Evolutionary conservation across 1,140 invertebrate genomes (phyloP), one percentile per base, ranked within the genome.

Genomic region (Aradophagus sp.): DNA sequence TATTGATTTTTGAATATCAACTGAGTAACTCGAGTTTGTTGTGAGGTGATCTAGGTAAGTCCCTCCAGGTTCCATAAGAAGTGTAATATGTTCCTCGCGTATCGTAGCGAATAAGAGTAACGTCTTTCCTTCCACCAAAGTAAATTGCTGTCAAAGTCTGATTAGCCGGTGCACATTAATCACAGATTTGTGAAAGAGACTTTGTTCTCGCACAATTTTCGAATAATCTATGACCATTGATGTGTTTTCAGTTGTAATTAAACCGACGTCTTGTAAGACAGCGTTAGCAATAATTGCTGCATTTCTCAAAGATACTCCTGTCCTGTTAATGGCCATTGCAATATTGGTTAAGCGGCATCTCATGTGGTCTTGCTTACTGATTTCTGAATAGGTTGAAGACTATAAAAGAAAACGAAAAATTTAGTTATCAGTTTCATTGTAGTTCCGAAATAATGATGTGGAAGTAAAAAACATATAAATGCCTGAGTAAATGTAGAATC

Each of bases 121-220:
- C 0, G 12, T 55, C 50, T 42, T 55, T 55, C 17, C 52, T 20
- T 10, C 38, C 52, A 27, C 44, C 52, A n/a, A 55, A 55, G 15
- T 42, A 55, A 55, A 55, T n/a, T 7, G 38, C 38, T 12, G 2
- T 11, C 11, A 48, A 5, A 10, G 36, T 2, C n/a, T 5, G n/a
- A 6, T 50, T 15, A 2, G 5, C 8, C 26, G 14, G 10, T 2
- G 29, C 3, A 11, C 17, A 2, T 45, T 29, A 1, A 31, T 2
- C 1, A 50, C 0, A 4, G 6, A 34, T 8, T 32, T 12, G 15
- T 47, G 44, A 7, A 34, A 20, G 5, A 11, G 11, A 10, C 34
- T 47, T 20, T 12, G 10, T n/a, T 53, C 35, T 41, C 35, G 20
- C 31, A 11, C 36, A 5, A 53, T 8, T 39, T 53, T 53, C 1